Evolutionary conservation across 2,888 invertebrate genomes (phyloP).

Genomic region (Ophion slaviceki): DNA sequence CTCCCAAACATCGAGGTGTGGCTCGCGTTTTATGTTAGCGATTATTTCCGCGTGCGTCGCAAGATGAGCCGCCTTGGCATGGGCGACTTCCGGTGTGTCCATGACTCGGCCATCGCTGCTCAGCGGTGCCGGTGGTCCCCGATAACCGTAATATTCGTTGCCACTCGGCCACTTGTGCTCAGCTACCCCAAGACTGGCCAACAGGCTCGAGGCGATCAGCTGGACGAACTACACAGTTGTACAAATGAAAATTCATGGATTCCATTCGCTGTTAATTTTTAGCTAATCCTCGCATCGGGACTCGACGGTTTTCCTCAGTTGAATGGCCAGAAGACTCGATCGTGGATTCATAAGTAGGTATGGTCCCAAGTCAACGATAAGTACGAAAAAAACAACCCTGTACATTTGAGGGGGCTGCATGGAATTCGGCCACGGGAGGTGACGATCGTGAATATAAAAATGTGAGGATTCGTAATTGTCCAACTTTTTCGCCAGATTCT

Average conservation of each 20-base stretch:
- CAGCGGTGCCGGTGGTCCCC: slow-evolving; percentile 76
- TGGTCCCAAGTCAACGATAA: not conserved
- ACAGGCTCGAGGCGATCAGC: slow-evolving; percentile 45
- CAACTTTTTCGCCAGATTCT: slow-evolving; percentile 44
- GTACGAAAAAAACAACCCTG: not conserved
- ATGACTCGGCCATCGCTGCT: slow-evolving; percentile 75
- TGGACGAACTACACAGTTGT: slow-evolving; percentile 35
- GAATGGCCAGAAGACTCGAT: not conserved
- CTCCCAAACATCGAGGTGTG: slow-evolving; percentile 45
- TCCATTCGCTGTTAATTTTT: not conserved
- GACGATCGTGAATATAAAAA: not conserved
- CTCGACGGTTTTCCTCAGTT: no score
- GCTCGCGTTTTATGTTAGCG: slow-evolving; percentile 63
- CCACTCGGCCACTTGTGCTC: slow-evolving; percentile 40
- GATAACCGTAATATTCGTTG: slow-evolving; percentile 64
- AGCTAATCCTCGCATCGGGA: no score
- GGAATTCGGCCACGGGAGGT: not conserved
- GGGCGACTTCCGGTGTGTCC: slow-evolving; percentile 78
- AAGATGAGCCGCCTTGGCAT: slow-evolving; percentile 73
- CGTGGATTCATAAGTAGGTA: not conserved
- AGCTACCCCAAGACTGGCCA: slow-evolving; percentile 44
- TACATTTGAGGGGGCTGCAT: not conserved
- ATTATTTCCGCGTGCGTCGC: slow-evolving; percentile 73
- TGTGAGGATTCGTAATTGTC: not conserved
- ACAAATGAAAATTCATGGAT: not conserved